Conservation (phyloP, 2,797 vertebrate genomes). For the Pitangus sulphuratus region DNA sequence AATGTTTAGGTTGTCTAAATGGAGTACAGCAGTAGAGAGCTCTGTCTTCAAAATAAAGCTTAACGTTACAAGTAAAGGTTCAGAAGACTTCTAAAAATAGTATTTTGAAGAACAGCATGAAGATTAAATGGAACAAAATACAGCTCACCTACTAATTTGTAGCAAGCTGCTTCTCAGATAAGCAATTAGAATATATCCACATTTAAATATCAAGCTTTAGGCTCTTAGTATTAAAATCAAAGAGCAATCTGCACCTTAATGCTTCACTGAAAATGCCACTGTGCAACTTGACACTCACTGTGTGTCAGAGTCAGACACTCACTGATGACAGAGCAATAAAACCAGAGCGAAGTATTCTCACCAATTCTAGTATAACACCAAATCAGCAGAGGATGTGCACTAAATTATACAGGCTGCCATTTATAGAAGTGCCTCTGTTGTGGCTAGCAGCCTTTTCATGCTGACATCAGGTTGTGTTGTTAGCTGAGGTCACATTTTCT, state of each 20-base stretch:
- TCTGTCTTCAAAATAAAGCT: not conserved
- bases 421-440: not conserved
- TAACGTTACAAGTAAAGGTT: not conserved
- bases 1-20: not conserved
- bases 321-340: not conserved
- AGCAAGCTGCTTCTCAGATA: not conserved
- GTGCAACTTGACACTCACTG: not conserved
- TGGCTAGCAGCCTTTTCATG: not conserved
- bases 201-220: not conserved
- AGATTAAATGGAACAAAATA: not conserved
- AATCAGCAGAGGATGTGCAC: not conserved
- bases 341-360: not conserved
- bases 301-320: not conserved
- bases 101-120: not conserved
- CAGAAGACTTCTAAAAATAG: not conserved
- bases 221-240: not conserved
- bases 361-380: not conserved
- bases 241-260: not conserved
- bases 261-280: not conserved
- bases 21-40: not conserved
- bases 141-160: not conserved
- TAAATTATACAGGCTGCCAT: not conserved
- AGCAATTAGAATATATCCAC: not conserved
- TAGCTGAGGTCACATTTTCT: not conserved
- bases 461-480: not conserved